Base-by-base conservation (phyloP, 92 coral and sea anemone genomes). In the Porites lobata region DNA sequence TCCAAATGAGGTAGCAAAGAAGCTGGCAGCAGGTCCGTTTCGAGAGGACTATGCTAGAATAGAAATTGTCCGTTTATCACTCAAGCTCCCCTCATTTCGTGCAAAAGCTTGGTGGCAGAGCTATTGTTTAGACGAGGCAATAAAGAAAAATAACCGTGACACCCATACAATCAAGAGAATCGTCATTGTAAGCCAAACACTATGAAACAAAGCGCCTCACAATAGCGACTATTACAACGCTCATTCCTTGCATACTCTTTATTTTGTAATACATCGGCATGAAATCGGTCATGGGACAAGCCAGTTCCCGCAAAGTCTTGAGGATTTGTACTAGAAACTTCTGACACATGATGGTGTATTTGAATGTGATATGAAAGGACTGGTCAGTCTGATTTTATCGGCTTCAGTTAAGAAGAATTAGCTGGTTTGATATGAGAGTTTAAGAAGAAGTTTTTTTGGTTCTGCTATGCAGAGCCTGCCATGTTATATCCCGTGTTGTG, bases 231-330 rank as follows among this genome's bases (percentile, higher is more conserved):
- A 15, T 22, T 51, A 69, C 76, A 11, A 67, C 22, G 58, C 7
- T 70, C 87, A 64, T 84, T 17, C 87, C 79, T 58, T 2, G 69
- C 87, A 83, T 83, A 71, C 20, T 83, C 58, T 61, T 7, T 43
- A 47, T 61, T 63, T 59, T 72, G 26, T 26, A 80, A 22, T 61
- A 29, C 2, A 62, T 19, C 53, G 58, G 54, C 26, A 56, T n/a
- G 29, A 20, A 52, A 52, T 6, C 73, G 61, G 20, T 64, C 63
- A 11, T 47, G 4, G 19, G 14, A 19, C 65, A 6, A 12, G 14
- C 50, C 67, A 68, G 52, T 12, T 15, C 8, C 5, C 22, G 6
- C 14, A 38, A 65, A 56, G 61, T 22, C 3, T 38, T 38, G 22
- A 22, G 68, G 72, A 5, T 67, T 29, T 12, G 18, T 18, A 47